A percentile compares a stretch with the other conserved stretches of the same genome.
phyloP scores from a whole-genome alignment of 2,888 invertebrate genomes.

The Eupithecia subumbrata region DNA sequence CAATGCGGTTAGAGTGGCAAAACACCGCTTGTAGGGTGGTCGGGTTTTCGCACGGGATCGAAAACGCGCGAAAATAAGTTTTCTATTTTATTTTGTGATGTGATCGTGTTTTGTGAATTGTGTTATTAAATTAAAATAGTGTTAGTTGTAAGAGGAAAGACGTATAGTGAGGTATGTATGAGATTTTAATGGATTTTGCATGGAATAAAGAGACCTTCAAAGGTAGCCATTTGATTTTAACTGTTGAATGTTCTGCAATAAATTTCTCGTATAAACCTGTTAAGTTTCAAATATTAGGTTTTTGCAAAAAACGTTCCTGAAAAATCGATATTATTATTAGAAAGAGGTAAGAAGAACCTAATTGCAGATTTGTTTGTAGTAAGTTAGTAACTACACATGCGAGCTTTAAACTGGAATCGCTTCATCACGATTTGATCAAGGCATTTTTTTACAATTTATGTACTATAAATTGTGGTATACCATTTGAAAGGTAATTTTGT shows the following conservation, averaged over 20 bases:
- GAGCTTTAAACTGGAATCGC: too few relatives aligned
- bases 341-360: too few relatives aligned
- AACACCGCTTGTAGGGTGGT: conserved; percentile 66
- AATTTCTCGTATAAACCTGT: too few relatives aligned
- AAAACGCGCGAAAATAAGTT: conserved; percentile 42
- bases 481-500: too few relatives aligned
- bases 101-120: conserved; percentile 45
- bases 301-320: not conserved
- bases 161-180: conserved; percentile 71
- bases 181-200: not conserved
- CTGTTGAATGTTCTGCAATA: not conserved
- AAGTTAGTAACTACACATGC: too few relatives aligned
- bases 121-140: conserved; percentile 40
- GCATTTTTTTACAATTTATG: too few relatives aligned
- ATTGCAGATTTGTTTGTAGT: too few relatives aligned
- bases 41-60: conserved; percentile 54
- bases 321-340: not conserved
- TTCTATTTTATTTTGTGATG: conserved; percentile 43
- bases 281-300: too few relatives aligned
- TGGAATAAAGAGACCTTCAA: not conserved
- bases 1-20: conserved; percentile 77
- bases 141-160: conserved; percentile 63
- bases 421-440: too few relatives aligned
- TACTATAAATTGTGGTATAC: too few relatives aligned
- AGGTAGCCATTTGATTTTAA: not conserved